Conservation (phyloP, 2,113 vertebrate genomes). For the Tonatia bakeri region DNA sequence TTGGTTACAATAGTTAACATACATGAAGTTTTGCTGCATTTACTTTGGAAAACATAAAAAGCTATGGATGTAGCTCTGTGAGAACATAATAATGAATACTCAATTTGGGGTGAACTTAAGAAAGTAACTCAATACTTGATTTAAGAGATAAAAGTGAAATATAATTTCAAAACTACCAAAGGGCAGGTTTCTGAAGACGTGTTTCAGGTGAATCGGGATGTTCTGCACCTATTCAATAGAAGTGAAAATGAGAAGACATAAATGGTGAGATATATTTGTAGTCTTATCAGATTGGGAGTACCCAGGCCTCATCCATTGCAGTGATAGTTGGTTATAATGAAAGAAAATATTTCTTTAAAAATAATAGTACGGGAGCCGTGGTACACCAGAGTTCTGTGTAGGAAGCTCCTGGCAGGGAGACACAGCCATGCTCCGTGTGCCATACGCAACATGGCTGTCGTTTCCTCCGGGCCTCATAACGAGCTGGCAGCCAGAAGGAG, state of each 20-base stretch:
- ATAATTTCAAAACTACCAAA: background rate
- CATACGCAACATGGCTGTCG: accelerated
- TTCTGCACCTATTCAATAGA: background rate
- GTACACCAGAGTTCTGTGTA: background rate
- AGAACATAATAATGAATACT: background rate
- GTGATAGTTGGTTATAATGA: background rate
- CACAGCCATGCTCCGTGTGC: background rate
- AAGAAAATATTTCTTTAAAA: background rate
- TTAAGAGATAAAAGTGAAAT: background rate
- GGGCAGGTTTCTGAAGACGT: background rate
- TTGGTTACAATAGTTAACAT: background rate
- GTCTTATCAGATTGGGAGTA: background rate
- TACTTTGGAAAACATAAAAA: background rate
- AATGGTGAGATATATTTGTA: background rate
- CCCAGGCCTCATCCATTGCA: background rate
- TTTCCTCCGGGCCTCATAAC: background rate
- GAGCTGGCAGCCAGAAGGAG: background rate
- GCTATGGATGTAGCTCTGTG: background rate
- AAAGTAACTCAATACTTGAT: background rate
- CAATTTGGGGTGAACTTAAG: background rate
- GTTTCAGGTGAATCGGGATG: background rate
- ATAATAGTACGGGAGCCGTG: background rate
- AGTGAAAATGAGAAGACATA: background rate
- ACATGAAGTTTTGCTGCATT: background rate
- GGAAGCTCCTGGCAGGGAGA: background rate